Evolutionary conservation across 1,140 invertebrate genomes (phyloP).

Genomic region (Hycleus phaleratus): DNA sequence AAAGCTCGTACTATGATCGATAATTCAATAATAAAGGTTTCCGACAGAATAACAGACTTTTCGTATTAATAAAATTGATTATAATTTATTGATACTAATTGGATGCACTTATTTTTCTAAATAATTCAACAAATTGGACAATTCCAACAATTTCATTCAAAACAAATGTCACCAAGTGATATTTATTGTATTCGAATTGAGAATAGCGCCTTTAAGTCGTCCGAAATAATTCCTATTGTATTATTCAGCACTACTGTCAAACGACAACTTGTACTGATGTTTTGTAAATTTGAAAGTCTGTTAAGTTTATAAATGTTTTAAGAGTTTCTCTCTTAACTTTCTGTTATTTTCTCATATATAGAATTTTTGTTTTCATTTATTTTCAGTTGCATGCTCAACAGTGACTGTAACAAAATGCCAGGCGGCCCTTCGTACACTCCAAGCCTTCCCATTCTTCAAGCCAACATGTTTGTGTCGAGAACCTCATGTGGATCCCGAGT

Average conservation of each 20-base stretch:
- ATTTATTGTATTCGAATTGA: too few species aligned
- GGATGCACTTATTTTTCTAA: too few species aligned
- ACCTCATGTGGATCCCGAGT: slow-evolving; percentile 80
- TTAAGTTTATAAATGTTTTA: slow-evolving; percentile 13
- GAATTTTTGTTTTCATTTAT: slow-evolving; percentile 12
- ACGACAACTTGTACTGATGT: slow-evolving; percentile 11
- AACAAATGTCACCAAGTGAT: too few species aligned
- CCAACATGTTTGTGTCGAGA: slow-evolving; percentile 86
- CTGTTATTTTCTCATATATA: not conserved
- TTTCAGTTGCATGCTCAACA: slow-evolving; percentile 85
- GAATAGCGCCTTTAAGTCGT: too few species aligned
- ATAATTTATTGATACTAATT: too few species aligned
- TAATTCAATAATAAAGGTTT: too few species aligned
- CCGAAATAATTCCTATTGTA: slow-evolving; percentile 2
- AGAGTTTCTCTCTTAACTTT: slow-evolving; percentile 1
- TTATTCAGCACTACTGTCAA: slow-evolving; percentile 2
- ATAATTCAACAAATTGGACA: too few species aligned
- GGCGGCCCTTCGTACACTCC: slow-evolving; percentile 74
- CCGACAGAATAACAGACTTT: too few species aligned
- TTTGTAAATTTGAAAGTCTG: slow-evolving; percentile 13
- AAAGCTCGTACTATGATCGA: too few species aligned
- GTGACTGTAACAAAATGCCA: slow-evolving; percentile 87
- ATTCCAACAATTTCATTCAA: too few species aligned
- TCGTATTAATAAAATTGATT: too few species aligned
- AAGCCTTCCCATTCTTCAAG: slow-evolving; percentile 85